phyloP scores from a whole-genome alignment of 1,140 invertebrate species.

The Hyles euphorbiae region DNA sequence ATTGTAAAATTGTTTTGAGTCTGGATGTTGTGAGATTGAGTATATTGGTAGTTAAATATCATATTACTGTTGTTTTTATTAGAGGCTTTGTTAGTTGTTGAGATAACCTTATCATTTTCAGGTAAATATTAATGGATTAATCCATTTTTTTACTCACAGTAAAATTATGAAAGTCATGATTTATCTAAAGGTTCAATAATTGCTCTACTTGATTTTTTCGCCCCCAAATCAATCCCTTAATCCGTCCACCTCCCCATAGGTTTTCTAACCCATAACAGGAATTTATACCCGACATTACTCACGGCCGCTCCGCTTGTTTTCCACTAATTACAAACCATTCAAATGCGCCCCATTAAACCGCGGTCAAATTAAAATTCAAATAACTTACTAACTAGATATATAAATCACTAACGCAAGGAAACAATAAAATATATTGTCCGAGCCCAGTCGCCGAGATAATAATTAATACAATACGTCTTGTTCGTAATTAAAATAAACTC shows the following conservation, averaged over 20 bases:
- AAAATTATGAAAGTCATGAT: too few relatives aligned
- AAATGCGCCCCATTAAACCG: constrained; percentile 69
- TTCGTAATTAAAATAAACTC: constrained; percentile 73
- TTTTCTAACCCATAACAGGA: constrained; percentile 61
- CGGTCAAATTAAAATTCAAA: constrained; percentile 73
- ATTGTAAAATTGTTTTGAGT: too few relatives aligned
- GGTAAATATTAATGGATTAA: too few relatives aligned
- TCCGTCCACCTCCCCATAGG: constrained; percentile 18
- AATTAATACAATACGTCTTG: constrained; percentile 68
- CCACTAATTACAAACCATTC: constrained; percentile 73
- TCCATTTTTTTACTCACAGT: too few relatives aligned
- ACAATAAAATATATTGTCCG: constrained; percentile 74
- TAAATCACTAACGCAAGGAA: constrained; percentile 61
- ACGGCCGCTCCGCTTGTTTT: constrained; percentile 57
- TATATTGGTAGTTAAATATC: too few relatives aligned
- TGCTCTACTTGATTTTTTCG: too few relatives aligned
- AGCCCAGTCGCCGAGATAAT: constrained; percentile 35
- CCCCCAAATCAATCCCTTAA: too few relatives aligned
- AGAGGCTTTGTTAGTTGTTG: too few relatives aligned
- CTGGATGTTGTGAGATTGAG: too few relatives aligned
- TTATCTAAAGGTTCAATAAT: too few relatives aligned
- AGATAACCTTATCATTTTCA: too few relatives aligned
- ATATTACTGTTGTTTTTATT: too few relatives aligned
- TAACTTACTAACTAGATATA: constrained; percentile 74
- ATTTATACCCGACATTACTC: constrained; percentile 72